Conservation (phyloP, 2,797 vertebrate genomes). For the Sardinella longiceps region DNA sequence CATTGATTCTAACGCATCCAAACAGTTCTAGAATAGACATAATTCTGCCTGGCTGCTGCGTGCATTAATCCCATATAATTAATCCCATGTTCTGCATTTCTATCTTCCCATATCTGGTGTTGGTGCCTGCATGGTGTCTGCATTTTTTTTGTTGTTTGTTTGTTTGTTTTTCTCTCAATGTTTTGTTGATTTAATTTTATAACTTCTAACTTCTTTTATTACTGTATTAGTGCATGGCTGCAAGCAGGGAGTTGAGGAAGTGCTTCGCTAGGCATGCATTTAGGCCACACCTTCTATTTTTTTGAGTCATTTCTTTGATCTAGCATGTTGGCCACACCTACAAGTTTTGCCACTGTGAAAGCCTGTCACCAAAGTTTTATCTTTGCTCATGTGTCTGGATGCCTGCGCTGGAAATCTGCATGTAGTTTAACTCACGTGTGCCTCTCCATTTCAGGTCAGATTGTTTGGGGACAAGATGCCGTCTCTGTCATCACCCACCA, state of each 20-base stretch:
- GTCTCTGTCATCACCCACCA: conserved; percentile 63
- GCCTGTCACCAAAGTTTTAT: neutral
- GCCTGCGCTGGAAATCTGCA: neutral
- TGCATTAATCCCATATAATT: neutral
- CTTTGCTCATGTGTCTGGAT: neutral
- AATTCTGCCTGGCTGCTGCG: neutral
- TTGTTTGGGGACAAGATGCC: conserved; percentile 81
- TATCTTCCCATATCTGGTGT: neutral
- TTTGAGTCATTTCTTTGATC: neutral
- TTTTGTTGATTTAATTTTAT: too few relatives aligned
- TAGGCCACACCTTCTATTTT: neutral
- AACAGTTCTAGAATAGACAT: neutral
- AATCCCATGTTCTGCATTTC: neutral
- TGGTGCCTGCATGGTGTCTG: neutral
- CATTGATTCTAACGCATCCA: neutral
- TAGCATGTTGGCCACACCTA: neutral
- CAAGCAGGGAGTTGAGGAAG: conserved; percentile 1
- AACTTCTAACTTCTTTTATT: neutral
- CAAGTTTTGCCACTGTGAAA: neutral
- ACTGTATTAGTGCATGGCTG: neutral
- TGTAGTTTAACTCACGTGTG: neutral
- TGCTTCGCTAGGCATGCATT: neutral
- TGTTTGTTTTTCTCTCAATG: too few relatives aligned
- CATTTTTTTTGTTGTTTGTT: neutral
- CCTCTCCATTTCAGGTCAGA: conserved; percentile 80